These are phyloP conservation scores for Holocentrus rufus DNA, from an alignment of 2,797 vertebrate genomes.

Conservation along the genomic window DNA sequence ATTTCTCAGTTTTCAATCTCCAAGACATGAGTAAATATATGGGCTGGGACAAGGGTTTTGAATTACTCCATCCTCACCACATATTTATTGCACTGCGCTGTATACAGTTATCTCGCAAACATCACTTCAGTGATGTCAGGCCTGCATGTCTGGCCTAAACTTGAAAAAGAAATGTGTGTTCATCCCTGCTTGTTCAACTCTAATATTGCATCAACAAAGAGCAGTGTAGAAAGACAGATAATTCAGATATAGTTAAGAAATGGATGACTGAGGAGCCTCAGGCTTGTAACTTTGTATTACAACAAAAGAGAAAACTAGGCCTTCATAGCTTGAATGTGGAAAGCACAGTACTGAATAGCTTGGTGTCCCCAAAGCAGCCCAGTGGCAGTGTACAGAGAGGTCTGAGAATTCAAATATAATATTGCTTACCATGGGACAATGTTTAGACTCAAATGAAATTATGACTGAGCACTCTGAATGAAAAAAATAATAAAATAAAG, in stretches of 20 bases:
- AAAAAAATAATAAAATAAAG: constrained; percentile 24
- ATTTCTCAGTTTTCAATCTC: constrained; percentile 11
- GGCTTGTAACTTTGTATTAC: not conserved
- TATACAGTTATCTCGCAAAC: not conserved
- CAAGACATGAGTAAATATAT: not conserved
- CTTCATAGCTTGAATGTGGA: not conserved
- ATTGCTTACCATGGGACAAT: constrained; percentile 21
- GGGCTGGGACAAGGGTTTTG: not conserved
- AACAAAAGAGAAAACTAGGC: not conserved
- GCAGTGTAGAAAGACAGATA: not conserved
- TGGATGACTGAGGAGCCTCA: not conserved
- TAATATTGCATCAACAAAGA: not conserved
- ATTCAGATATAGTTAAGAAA: not conserved
- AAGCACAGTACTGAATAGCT: not conserved
- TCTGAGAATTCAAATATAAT: not conserved
- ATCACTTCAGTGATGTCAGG: not conserved
- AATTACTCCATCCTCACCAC: constrained; percentile 1
- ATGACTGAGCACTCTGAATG: constrained; percentile 2
- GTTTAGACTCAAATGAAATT: not conserved
- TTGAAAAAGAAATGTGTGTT: not conserved
- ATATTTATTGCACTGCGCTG: constrained; percentile 5
- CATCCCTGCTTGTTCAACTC: not conserved
- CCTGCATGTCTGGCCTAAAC: not conserved
- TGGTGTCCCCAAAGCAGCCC: no score
- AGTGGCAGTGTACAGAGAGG: no score